phyloP scores from a whole-genome alignment of 2,113 vertebrate species.

The Gulo gulo region DNA sequence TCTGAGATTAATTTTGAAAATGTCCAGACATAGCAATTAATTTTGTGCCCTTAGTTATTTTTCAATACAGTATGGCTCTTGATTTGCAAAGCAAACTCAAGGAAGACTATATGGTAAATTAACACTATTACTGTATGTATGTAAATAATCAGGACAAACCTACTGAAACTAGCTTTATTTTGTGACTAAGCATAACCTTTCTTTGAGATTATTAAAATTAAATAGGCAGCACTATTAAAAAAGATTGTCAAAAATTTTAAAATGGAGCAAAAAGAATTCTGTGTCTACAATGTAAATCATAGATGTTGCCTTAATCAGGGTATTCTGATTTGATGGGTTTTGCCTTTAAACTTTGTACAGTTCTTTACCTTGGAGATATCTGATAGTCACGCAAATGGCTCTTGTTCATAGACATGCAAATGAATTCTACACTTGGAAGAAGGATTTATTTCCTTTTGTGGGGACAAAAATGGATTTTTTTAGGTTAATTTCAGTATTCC shows the following conservation, averaged over 20 bases:
- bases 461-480: background rate
- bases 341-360: background rate
- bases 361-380: background rate
- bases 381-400: background rate
- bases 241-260: background rate
- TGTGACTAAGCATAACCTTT: conserved; percentile 4
- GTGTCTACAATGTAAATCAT: background rate
- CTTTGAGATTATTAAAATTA: background rate
- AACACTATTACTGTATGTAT: background rate
- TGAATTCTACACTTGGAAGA: background rate
- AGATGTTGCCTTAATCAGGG: background rate
- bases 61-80: background rate
- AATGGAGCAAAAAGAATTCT: background rate
- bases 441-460: background rate
- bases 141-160: background rate
- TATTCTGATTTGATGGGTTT: background rate
- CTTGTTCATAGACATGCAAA: background rate
- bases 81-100: conserved; percentile 2
- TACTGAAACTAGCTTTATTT: background rate
- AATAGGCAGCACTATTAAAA: background rate
- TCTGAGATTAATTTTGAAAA: background rate
- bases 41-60: background rate
- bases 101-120: background rate
- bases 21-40: background rate
- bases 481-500: background rate